Base-by-base conservation (phyloP, 2,888 invertebrate genomes). In the Agrotis ipsilon region DNA sequence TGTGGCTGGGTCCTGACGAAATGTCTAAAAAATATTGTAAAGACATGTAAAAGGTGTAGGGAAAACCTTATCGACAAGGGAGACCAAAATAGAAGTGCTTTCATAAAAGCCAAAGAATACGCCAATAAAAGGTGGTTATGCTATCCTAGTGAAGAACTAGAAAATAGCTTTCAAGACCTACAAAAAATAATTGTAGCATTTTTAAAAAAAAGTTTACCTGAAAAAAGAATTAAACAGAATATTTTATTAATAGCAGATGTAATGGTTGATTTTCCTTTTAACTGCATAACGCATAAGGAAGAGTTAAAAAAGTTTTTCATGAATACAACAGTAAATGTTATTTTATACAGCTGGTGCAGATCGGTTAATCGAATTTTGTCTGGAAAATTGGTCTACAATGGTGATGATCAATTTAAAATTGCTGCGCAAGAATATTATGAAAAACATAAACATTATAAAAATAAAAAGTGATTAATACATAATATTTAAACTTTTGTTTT, bases 1-100 rank as follows among this genome's bases (percentile, higher is more conserved):
- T 67, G 67, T 67, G 72, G 67, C 19, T 66, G 66, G 66, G 66
- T 71, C 32, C 18, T 75, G 66, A 51, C 54, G 5, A 71, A 65
- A 48, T 71, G 65, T 65, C 45, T 65, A 19, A 65, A 58, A 57
- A 57, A 66, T 66, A 5, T 71, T n/a, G 45, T 61, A 46, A 72
- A 72, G 58, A 27, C 45, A 6, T 59, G 45, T 24, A 2, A 59
- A 59, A 45, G 6, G 16, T 59, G 43, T 14, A 55, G n/a, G n/a
- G 0, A 59, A 21, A 58, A 58, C 18, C 58, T 59, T 6, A 45
- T 24, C 24, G 59, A 46, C 1, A 46, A 16, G 6, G 18, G 13
- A 59, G 21, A 59, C 21, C 16, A 24, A 24, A 59, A 24, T 24
- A 24, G 18, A 24, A 59, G 13, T 45, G 11, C 2, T 18, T 59